phyloP scores from a whole-genome alignment of 2,888 invertebrate species.

The Ctena decussata region DNA sequence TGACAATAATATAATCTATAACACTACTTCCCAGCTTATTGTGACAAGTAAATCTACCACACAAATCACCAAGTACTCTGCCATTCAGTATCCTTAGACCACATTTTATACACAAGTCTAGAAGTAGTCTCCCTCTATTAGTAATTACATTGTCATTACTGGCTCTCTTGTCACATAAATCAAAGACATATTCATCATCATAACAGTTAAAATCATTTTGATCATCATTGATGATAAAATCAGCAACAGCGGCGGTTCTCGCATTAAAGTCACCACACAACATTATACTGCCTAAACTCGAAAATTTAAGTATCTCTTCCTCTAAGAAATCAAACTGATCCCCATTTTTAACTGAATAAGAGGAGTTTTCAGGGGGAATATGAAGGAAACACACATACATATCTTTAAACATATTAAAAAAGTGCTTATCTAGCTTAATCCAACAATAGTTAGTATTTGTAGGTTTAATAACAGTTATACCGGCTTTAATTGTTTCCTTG shows the following conservation, averaged over 20 bases:
- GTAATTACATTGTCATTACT: neutral
- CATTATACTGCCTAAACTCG: neutral
- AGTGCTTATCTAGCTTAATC: neutral
- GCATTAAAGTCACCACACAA: conserved; percentile 3
- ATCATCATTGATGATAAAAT: neutral
- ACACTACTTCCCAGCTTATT: neutral
- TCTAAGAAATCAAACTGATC: neutral
- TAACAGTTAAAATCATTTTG: neutral
- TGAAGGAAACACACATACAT: neutral
- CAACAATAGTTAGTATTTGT: neutral
- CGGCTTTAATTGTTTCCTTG: neutral
- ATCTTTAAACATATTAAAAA: neutral
- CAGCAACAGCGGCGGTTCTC: neutral
- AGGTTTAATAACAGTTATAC: neutral
- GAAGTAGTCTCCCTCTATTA: neutral
- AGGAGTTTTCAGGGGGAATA: neutral
- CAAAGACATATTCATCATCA: neutral
- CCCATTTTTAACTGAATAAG: neutral
- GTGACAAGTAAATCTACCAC: neutral
- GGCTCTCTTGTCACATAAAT: neutral
- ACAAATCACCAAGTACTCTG: neutral
- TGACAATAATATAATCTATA: neutral
- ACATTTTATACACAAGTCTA: neutral
- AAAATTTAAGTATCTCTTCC: neutral
- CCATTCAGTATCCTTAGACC: neutral